phyloP scores from a whole-genome alignment of 37 sponge, comb jelly and placozoan species.

The Oopsacas minuta region DNA sequence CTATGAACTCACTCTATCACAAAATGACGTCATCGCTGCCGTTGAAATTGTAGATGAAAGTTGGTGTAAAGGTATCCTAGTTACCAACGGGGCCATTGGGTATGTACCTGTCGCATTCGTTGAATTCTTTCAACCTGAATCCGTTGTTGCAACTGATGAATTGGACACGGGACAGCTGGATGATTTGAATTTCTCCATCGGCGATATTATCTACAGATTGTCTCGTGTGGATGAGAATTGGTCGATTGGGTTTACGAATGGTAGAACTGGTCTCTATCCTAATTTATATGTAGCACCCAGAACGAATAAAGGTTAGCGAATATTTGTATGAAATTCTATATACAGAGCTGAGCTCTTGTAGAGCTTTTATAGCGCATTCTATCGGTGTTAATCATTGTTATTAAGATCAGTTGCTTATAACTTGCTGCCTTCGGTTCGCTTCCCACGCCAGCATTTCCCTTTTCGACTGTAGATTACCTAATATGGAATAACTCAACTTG shows the following conservation, averaged over 20 bases:
- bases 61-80: constrained; percentile 19
- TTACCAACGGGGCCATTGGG: neutral
- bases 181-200: neutral
- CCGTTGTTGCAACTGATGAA: constrained; percentile 13
- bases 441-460: too few relatives aligned
- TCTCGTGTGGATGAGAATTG: neutral
- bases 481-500: too few relatives aligned
- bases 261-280: neutral
- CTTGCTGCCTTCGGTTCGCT: too few relatives aligned
- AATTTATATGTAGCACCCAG: neutral
- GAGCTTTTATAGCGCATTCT: too few relatives aligned
- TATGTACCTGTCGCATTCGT: neutral
- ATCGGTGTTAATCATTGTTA: too few relatives aligned
- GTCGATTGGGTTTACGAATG: constrained; percentile 7
- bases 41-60: neutral
- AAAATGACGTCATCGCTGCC: constrained; percentile 13
- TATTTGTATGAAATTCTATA: too few relatives aligned
- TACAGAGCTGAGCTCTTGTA: too few relatives aligned
- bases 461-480: too few relatives aligned
- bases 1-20: neutral
- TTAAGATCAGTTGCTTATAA: too few relatives aligned
- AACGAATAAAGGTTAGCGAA: neutral
- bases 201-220: neutral
- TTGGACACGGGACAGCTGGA: neutral
- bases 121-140: constrained; percentile 19